A percentile compares a stretch with the other conserved stretches of the same genome.
phyloP scores from a whole-genome alignment of 2,888 invertebrate genomes.

The Anaspis maculata region DNA sequence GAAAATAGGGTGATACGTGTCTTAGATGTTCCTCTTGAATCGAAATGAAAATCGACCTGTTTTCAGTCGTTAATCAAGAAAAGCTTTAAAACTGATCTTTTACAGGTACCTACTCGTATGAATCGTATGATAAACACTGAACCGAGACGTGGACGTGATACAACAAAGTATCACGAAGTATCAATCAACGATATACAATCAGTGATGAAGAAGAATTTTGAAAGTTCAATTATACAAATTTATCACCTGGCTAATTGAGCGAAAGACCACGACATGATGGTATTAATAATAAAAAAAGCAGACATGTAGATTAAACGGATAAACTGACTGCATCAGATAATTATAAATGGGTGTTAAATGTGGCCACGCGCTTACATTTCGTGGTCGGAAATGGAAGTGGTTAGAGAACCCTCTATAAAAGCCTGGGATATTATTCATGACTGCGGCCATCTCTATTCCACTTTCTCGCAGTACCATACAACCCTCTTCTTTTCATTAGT shows the following conservation, averaged over 20 bases:
- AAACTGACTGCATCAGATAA: conserved; percentile 26
- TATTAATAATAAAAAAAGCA: conserved; percentile 30
- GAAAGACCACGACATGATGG: conserved; percentile 14
- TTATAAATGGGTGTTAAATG: conserved; percentile 32
- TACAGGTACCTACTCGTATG: too few relatives aligned
- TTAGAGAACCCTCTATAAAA: too few relatives aligned
- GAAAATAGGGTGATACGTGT: too few relatives aligned
- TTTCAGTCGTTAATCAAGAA: too few relatives aligned
- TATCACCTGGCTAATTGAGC: conserved; percentile 20
- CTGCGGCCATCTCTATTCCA: conserved; percentile 5
- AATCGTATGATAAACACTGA: too few relatives aligned
- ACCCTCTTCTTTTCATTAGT: conserved; percentile 4
- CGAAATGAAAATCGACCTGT: too few relatives aligned
- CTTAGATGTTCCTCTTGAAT: too few relatives aligned
- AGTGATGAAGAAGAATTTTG: too few relatives aligned
- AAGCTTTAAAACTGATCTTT: too few relatives aligned
- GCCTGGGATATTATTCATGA: conserved; percentile 7
- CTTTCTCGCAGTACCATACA: conserved; percentile 4
- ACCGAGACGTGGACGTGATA: too few relatives aligned
- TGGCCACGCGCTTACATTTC: conserved; percentile 26
- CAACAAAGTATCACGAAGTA: too few relatives aligned
- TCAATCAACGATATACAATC: too few relatives aligned
- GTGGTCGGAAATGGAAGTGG: conserved; percentile 15
- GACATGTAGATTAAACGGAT: conserved; percentile 27
- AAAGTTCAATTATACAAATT: conserved; percentile 27